Conservation (phyloP, 1,140 invertebrate species). For the Bombyx mori region ASM3026992v2 NC_085121.1:10708501-10709000, state of each 20-base stretch:
- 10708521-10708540: too few species aligned
- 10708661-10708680: slow-evolving; percentile 66
- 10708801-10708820: slow-evolving; percentile 89
- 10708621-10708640: neutral
- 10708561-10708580: neutral
- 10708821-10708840: slow-evolving; percentile 84
- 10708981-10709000: too few species aligned
- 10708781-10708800: slow-evolving; percentile 93
- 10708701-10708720: slow-evolving; percentile 83
- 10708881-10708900: too few species aligned
- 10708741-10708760: slow-evolving; percentile 78
- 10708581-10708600: too few species aligned
- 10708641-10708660: neutral
- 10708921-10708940: too few species aligned
- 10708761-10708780: slow-evolving; percentile 81
- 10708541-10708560: neutral
- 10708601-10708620: too few species aligned
- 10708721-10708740: slow-evolving; percentile 80
- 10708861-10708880: neutral
- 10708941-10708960: too few species aligned
- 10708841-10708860: slow-evolving; percentile 1
- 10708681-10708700: slow-evolving; percentile 77
- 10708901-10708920: too few species aligned
- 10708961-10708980: too few species aligned
- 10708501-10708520: neutral